These are phyloP conservation scores for Biston betularia DNA, from an alignment of 2,888 invertebrate species.

Conservation along the genomic window DNA sequence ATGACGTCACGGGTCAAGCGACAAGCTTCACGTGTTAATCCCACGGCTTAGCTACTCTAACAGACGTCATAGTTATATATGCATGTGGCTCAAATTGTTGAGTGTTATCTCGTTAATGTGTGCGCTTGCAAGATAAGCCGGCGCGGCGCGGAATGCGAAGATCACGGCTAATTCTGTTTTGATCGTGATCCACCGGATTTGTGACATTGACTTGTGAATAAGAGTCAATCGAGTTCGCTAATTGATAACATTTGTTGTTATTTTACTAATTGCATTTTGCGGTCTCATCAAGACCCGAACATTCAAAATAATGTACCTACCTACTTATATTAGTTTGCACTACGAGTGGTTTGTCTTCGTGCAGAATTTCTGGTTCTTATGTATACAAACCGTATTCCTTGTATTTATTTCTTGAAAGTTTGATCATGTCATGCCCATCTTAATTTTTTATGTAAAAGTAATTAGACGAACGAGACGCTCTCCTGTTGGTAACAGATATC, in stretches of 20 bases:
- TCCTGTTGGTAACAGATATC: too few species aligned
- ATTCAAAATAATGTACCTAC: neutral
- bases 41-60: conserved; percentile 8
- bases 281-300: neutral
- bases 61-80: conserved; percentile 17
- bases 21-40: conserved; percentile 4
- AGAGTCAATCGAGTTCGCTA: conserved; percentile 2
- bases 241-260: neutral
- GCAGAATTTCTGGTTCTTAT: too few species aligned
- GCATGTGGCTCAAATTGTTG: conserved; percentile 28
- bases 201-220: conserved; percentile 24
- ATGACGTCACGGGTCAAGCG: conserved; percentile 12
- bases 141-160: conserved; percentile 56
- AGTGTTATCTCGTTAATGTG: conserved; percentile 32
- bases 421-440: too few species aligned
- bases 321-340: too few species aligned
- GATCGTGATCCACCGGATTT: conserved; percentile 19
- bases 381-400: too few species aligned
- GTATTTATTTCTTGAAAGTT: too few species aligned
- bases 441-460: too few species aligned
- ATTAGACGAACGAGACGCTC: too few species aligned
- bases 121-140: conserved; percentile 46
- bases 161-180: conserved; percentile 57
- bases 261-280: neutral
- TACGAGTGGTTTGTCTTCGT: too few species aligned